These are phyloP conservation scores for Linepithema humile DNA, from an alignment of 1,140 invertebrate species.

Conservation along the genomic window DNA sequence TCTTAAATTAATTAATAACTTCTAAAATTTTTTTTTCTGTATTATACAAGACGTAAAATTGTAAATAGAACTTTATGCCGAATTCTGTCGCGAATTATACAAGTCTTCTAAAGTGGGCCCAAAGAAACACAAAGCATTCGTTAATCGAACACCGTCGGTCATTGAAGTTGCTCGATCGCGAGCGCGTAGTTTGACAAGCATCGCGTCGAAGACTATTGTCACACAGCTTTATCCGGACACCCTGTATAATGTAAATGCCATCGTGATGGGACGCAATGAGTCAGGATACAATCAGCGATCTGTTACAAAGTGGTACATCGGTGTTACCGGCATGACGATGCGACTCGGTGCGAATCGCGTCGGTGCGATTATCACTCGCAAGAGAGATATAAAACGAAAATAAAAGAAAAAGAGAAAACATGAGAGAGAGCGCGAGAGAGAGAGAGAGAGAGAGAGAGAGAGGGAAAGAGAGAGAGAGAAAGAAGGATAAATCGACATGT, in stretches of 20 bases:
- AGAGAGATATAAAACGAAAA: conserved; percentile 19
- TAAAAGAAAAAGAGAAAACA: background rate
- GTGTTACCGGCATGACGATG: conserved; percentile 66
- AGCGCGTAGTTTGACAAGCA: background rate
- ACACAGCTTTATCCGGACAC: background rate
- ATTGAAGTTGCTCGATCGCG: background rate
- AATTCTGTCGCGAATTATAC: too few species aligned
- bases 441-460: too few species aligned
- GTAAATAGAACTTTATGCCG: too few species aligned
- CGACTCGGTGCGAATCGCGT: conserved; percentile 65
- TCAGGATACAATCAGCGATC: conserved; percentile 56
- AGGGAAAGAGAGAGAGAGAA: background rate
- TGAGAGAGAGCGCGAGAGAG: too few species aligned
- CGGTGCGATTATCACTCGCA: conserved; percentile 60
- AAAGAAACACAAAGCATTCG: too few species aligned
- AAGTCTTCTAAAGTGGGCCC: too few species aligned
- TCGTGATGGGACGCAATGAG: conserved; percentile 27
- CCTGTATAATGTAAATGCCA: conserved; percentile 38
- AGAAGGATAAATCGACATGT: conserved; percentile 43
- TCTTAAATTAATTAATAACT: too few species aligned
- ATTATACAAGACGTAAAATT: too few species aligned
- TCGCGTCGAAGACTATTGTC: background rate
- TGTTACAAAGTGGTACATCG: conserved; percentile 60
- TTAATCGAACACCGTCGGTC: too few species aligned
- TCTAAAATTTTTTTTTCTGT: too few species aligned